Base-by-base conservation (phyloP, 2,888 invertebrate species). In the Oscheius myriophilus region DNA sequence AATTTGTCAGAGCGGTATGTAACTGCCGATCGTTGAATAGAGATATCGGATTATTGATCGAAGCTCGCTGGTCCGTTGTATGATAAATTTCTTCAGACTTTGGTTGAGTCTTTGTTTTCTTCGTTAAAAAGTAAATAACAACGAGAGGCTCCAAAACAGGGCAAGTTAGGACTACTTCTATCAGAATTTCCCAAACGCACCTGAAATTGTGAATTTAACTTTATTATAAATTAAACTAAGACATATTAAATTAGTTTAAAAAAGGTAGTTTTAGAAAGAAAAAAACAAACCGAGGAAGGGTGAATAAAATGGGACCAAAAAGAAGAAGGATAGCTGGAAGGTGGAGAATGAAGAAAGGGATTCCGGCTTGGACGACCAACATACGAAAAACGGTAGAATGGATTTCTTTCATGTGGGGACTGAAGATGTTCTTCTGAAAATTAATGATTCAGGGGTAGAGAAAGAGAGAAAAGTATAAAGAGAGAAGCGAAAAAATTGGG, bases 101-200 rank as follows among this genome's bases (percentile, higher is more conserved):
- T n/a, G n/a, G n/a, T n/a, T n/a, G n/a, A 9, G 33, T 33, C 33
- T 33, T 33, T 9, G 33, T 6, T 33, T 33, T 33, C 45, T 45
- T 18, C 4, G 45, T 7, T 21, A 53, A 25, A 18, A 23, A 53
- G 12, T 53, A 53, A 25, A 53, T 25, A 3, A 18, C 53, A 25
- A 53, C 53, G 21, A 53, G 25, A 25, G 53, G 53, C 53, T 53
- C 53, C 16, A 53, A 23, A 18, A 53, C 18, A 25, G 53, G 53
- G 12, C 53, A 53, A 6, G 9, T 53, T 21, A 53, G 25, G 4
- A 53, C 53, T 23, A 23, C 18, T n/a, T 18, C 25, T 21, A 53
- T 18, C 18, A 53, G 9, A 9, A 53, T 6, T 3, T 53, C 53
- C 53, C 6, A 11, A 6, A 7, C 53, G 3, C 18, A 25, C 12